These are phyloP conservation scores for Parus major DNA, from an alignment of 2,113 vertebrate genomes.

Conservation along the genomic window DNA sequence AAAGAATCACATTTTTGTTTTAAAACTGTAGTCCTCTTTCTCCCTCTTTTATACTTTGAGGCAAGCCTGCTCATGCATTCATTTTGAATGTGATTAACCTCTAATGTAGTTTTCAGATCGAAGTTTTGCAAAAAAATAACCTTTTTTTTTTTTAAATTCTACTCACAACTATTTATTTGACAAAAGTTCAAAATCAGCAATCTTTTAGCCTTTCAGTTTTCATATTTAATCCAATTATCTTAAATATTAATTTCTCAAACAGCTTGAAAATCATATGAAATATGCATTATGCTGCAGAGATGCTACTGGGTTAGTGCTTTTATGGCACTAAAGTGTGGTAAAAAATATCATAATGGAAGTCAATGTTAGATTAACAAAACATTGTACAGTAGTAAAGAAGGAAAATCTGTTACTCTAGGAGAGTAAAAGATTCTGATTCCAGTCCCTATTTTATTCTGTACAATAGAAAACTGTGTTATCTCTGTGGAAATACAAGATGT, in stretches of 20 bases:
- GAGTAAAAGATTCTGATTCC: neutral
- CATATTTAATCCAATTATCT: neutral
- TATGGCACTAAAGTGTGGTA: neutral
- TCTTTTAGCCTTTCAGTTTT: neutral
- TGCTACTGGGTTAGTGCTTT: neutral
- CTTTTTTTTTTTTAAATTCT: neutral
- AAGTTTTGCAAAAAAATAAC: neutral
- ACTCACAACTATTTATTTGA: neutral
- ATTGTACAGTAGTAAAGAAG: neutral
- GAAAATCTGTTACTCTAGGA: neutral
- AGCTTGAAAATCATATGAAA: neutral
- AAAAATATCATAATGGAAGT: neutral
- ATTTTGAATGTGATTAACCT: neutral
- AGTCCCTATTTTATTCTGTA: neutral
- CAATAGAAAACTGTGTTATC: neutral
- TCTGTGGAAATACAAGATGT: neutral
- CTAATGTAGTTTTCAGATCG: neutral
- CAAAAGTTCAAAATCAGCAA: neutral
- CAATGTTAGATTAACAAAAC: fast-evolving
- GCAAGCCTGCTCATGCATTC: neutral
- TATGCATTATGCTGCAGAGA: neutral
- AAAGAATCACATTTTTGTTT: neutral
- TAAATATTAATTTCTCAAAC: constrained; percentile 20
- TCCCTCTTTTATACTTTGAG: neutral
- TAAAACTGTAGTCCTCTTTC: neutral